phyloP scores from a whole-genome alignment of 2,888 invertebrate species.

The Camptogramma bilineatum region DNA sequence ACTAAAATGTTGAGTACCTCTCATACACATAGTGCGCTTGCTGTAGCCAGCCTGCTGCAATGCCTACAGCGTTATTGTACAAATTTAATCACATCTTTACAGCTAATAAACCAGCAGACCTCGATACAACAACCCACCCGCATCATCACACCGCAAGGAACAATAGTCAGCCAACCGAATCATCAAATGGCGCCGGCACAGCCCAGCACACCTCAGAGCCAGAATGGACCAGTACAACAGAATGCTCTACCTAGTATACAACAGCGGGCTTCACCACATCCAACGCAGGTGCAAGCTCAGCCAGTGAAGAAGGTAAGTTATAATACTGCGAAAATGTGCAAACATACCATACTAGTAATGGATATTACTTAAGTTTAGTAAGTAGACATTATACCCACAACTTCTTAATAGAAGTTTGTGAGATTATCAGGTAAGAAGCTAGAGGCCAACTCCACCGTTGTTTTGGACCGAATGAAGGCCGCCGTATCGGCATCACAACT shows the following conservation, averaged over 20 bases:
- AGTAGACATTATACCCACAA: too few relatives aligned
- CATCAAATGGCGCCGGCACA: constrained; percentile 58
- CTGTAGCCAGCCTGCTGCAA: too few relatives aligned
- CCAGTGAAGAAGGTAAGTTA: constrained; percentile 46
- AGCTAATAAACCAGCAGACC: constrained; percentile 70
- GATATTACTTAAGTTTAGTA: too few relatives aligned
- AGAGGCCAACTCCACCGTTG: too few relatives aligned
- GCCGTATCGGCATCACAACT: too few relatives aligned
- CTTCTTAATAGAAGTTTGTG: too few relatives aligned
- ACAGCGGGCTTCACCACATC: constrained; percentile 60
- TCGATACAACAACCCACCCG: constrained; percentile 59
- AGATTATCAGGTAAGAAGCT: too few relatives aligned
- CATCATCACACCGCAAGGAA: constrained; percentile 77
- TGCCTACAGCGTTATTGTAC: not conserved
- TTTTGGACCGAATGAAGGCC: too few relatives aligned
- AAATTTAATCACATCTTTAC: constrained; percentile 17
- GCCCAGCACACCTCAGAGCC: constrained; percentile 58
- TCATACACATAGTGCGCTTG: too few relatives aligned
- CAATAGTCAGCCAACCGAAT: constrained; percentile 67
- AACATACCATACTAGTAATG: too few relatives aligned
- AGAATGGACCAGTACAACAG: constrained; percentile 68
- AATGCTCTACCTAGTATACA: constrained; percentile 58
- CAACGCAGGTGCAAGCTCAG: constrained; percentile 63
- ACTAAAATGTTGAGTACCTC: too few relatives aligned
- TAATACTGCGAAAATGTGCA: not conserved